Conservation (phyloP, 2,888 invertebrate genomes). For the Amphipyra tragopoginis region DNA sequence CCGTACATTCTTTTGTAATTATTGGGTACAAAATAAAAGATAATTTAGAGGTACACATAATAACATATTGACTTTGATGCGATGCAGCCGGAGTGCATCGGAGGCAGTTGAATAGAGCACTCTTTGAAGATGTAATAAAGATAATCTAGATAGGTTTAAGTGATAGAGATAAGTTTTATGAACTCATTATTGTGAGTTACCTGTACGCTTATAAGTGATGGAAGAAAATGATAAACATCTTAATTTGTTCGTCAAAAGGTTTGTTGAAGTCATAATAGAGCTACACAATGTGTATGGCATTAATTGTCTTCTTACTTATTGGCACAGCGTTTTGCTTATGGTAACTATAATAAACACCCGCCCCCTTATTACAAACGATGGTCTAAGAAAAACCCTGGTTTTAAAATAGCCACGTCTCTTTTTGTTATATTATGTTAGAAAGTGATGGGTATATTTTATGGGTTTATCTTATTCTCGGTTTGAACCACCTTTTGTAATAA, state of each 20-base stretch:
- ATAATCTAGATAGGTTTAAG: conserved; percentile 35
- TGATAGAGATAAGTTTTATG: conserved; percentile 41
- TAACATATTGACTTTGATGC: conserved; percentile 65
- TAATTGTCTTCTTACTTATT: too few species aligned
- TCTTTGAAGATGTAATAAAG: conserved; percentile 35
- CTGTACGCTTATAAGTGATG: conserved; percentile 16
- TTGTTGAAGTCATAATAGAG: too few species aligned
- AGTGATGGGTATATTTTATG: too few species aligned
- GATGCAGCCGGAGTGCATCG: conserved; percentile 19
- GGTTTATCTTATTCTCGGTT: too few species aligned
- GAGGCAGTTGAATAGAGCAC: conserved; percentile 11
- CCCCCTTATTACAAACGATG: too few species aligned
- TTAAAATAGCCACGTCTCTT: too few species aligned
- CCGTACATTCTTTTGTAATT: conserved; percentile 75
- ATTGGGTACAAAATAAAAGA: conserved; percentile 75
- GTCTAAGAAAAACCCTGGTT: too few species aligned
- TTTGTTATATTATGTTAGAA: too few species aligned
- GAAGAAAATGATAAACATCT: conserved; percentile 16
- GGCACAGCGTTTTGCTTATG: too few species aligned
- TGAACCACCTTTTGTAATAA: too few species aligned
- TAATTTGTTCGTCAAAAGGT: neutral
- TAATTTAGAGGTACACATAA: conserved; percentile 70
- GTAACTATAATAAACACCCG: too few species aligned
- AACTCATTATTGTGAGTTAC: conserved; percentile 37
- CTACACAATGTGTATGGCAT: too few species aligned